phyloP scores from a whole-genome alignment of 2,113 vertebrate genomes.

The Crotalus helleri region DNA sequence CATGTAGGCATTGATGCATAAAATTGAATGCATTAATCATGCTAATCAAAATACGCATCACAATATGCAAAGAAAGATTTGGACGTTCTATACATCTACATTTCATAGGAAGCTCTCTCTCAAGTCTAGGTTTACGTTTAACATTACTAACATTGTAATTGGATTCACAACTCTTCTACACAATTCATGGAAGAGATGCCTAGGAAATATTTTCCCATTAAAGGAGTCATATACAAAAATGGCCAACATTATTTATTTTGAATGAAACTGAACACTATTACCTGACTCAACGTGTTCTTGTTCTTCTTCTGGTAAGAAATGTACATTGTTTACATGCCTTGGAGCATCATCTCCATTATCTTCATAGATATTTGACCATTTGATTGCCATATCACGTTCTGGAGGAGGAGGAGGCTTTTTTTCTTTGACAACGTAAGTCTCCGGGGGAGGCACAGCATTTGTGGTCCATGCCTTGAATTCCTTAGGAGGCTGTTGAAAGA shows the following conservation, averaged over 20 bases:
- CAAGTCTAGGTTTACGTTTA: background rate
- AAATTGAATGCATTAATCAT: background rate
- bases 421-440: constrained; percentile 78
- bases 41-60: background rate
- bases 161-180: background rate
- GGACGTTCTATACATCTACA: background rate
- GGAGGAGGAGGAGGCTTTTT: constrained; percentile 83
- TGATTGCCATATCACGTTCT: constrained; percentile 94
- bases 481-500: constrained; percentile 75
- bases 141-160: background rate
- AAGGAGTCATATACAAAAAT: background rate
- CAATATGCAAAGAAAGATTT: background rate
- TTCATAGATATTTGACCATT: constrained; percentile 96
- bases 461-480: constrained; percentile 90
- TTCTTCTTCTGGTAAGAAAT: constrained; percentile 76
- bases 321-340: constrained; percentile 65
- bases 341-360: constrained; percentile 95
- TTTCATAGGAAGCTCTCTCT: background rate
- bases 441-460: constrained; percentile 86
- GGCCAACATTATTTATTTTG: background rate
- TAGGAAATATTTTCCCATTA: background rate
- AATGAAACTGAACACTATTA: constrained; percentile 40
- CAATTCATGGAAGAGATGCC: background rate
- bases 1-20: background rate
- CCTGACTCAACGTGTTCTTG: constrained; percentile 74